Conservation (phyloP, 2,888 invertebrate genomes). For the Serrognathus titanus region DNA sequence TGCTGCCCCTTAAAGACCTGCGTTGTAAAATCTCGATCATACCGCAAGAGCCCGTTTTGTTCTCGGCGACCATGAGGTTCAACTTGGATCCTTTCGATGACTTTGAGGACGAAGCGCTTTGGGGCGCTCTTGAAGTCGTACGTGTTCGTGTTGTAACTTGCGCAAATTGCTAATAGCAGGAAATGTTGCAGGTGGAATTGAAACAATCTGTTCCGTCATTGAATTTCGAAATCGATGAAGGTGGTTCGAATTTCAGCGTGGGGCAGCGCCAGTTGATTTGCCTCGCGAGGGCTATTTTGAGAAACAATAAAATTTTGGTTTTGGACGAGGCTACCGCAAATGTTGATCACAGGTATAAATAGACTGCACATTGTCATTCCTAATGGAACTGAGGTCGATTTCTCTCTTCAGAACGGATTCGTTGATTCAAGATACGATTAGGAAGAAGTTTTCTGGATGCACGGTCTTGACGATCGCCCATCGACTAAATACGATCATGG, state of each 20-base stretch:
- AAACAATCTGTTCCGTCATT: constrained; percentile 61
- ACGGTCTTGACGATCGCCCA: constrained; percentile 82
- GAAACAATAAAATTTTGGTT: constrained; percentile 70
- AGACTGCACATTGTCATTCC: not conserved
- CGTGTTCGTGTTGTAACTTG: constrained; percentile 35
- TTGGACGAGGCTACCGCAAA: constrained; percentile 84
- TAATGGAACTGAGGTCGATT: not conserved
- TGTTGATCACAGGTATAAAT: constrained; percentile 58
- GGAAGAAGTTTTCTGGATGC: constrained; percentile 68
- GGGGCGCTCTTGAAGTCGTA: constrained; percentile 66
- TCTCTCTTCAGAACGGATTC: constrained; percentile 56
- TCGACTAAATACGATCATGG: constrained; percentile 79
- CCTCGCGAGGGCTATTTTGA: constrained; percentile 56
- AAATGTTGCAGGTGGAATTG: constrained; percentile 69
- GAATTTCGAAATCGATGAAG: constrained; percentile 62
- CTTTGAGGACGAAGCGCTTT: constrained; percentile 57
- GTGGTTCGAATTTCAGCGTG: constrained; percentile 69
- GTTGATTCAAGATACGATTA: constrained; percentile 71
- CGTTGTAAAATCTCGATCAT: constrained; percentile 55
- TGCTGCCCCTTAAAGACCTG: constrained; percentile 51
- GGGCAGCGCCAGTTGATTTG: constrained; percentile 26
- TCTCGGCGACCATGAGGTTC: constrained; percentile 57
- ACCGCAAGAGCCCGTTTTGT: constrained; percentile 61
- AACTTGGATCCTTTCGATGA: constrained; percentile 63
- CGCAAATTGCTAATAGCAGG: constrained; percentile 32